Evolutionary conservation across 2,888 invertebrate species (phyloP).

Genomic region (Chaetogeoica ovagalla): DNA sequence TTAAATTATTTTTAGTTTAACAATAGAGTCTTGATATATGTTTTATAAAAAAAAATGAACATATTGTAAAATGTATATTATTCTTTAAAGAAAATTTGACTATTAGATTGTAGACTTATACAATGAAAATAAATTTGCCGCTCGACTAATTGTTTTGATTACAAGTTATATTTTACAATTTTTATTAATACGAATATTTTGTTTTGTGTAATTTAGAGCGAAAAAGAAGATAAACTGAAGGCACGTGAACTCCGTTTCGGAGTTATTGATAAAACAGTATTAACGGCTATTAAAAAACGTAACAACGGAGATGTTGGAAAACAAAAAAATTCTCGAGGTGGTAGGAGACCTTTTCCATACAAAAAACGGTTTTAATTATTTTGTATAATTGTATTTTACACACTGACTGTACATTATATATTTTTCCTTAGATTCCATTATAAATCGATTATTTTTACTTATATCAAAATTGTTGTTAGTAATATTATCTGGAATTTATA

Average conservation of each 20-base stretch:
- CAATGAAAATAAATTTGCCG: too few species aligned
- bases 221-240: slow-evolving; percentile 59
- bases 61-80: too few species aligned
- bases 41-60: too few species aligned
- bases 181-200: neutral
- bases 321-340: slow-evolving; percentile 38
- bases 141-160: too few species aligned
- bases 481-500: neutral
- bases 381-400: slow-evolving; percentile 28
- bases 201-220: slow-evolving; percentile 49
- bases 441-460: slow-evolving; percentile 28
- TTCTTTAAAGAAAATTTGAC: too few species aligned
- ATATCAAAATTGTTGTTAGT: slow-evolving; percentile 27
- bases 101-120: too few species aligned
- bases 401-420: slow-evolving; percentile 21
- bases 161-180: neutral
- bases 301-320: slow-evolving; percentile 37
- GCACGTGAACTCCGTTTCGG: slow-evolving; percentile 60
- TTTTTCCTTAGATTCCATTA: slow-evolving; percentile 31
- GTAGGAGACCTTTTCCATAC: slow-evolving; percentile 40
- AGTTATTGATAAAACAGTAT: slow-evolving; percentile 33
- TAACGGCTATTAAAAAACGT: slow-evolving; percentile 49
- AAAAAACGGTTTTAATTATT: slow-evolving; percentile 45
- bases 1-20: too few species aligned
- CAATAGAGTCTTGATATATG: too few species aligned